These are phyloP conservation scores for Tetrax tetrax DNA, from an alignment of 2,113 vertebrate species.

Conservation along the genomic window DNA sequence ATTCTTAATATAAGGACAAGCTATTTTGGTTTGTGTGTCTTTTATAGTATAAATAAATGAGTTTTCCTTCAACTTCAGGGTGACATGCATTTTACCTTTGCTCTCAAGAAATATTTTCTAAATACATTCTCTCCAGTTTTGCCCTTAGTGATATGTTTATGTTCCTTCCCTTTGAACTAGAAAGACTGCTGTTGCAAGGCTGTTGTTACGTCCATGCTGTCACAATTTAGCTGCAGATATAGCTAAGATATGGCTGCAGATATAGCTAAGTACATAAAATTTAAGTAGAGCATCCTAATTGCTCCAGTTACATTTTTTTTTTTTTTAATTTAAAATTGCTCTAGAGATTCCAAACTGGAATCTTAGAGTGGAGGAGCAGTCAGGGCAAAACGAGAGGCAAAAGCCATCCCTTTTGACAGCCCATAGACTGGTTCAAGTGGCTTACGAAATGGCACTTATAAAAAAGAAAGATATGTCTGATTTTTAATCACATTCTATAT, in stretches of 20 bases:
- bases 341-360: not conserved
- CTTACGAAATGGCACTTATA: not conserved
- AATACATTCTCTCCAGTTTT: not conserved
- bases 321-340: not conserved
- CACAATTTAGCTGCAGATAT: not conserved
- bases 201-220: not conserved
- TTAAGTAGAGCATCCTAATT: not conserved
- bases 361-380: not conserved
- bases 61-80: not conserved
- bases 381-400: not conserved
- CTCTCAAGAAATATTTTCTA: not conserved
- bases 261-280: not conserved
- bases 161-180: not conserved
- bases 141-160: not conserved
- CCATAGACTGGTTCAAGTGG: accelerated
- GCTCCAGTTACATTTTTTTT: not conserved
- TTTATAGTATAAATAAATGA: not conserved
- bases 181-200: not conserved
- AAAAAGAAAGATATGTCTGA: not conserved
- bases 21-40: not conserved
- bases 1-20: not conserved
- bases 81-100: not conserved
- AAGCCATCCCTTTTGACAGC: not conserved
- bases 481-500: not conserved
- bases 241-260: not conserved